Percentiles rank a stretch among this genome's conserved stretches.
Evolutionary conservation across 2,113 vertebrate genomes (phyloP).

Genomic region (Uria aalge): DNA sequence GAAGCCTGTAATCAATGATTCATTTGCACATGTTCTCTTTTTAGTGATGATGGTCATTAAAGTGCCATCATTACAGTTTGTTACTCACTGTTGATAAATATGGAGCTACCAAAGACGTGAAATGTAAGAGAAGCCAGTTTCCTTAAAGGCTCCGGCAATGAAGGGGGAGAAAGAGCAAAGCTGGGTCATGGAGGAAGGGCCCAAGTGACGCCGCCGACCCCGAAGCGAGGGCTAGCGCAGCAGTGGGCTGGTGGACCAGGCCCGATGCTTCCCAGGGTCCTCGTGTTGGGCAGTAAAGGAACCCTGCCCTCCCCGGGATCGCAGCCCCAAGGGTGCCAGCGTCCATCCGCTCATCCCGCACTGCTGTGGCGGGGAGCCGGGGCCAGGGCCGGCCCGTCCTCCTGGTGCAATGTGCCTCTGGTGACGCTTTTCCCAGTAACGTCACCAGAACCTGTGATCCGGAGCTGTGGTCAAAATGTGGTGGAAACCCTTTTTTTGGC

Average conservation of each 20-base stretch:
- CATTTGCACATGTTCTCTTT: conserved; percentile 22
- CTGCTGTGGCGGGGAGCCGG: neutral
- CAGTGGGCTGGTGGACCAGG: neutral
- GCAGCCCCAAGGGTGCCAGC: rapidly evolving
- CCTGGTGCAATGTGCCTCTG: neutral
- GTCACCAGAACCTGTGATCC: neutral
- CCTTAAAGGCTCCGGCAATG: neutral
- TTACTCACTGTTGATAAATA: conserved; percentile 25
- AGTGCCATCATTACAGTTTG: neutral
- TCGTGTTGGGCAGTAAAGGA: neutral
- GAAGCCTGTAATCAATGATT: conserved; percentile 45
- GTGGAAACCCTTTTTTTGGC: neutral
- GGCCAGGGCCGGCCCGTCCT: rapidly evolving
- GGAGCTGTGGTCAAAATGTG: rapidly evolving
- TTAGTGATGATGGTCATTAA: neutral
- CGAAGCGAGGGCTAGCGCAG: neutral
- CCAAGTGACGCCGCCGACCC: rapidly evolving
- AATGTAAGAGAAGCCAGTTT: neutral
- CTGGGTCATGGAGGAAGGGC: neutral
- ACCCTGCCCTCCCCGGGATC: neutral
- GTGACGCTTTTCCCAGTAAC: neutral
- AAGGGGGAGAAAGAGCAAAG: neutral
- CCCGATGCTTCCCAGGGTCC: neutral
- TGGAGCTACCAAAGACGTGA: neutral
- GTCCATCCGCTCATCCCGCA: rapidly evolving